Evolutionary conservation across 2,888 invertebrate genomes (phyloP), one percentile per base, ranked within the genome.

Genomic region (Cerceris ruficornis): DNA sequence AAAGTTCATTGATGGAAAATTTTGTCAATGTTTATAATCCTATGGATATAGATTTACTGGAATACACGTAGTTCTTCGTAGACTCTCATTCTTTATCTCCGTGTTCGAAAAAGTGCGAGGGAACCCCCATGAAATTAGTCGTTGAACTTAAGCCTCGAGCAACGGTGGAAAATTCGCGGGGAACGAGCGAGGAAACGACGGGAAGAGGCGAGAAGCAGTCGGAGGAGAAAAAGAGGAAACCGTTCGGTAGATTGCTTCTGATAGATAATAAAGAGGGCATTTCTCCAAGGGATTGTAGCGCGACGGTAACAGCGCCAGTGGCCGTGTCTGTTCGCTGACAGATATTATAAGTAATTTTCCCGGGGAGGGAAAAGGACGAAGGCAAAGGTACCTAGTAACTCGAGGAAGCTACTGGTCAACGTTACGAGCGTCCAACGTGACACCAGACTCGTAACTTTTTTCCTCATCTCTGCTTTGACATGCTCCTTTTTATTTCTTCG

Each of bases 251-350:
- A 89, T 89, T 89, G 88, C 79, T 86, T 86, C 84, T 84, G 88
- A 89, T 88, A 87, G 89, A 89, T 89, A 89, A 88, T 89, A 88
- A 89, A 89, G 86, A 84, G 86, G 80, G 76, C 83, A 88, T 89
- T 88, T 86, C 86, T 87, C 87, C 77, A 82, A 81, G 87, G 87
- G 84, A 87, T 85, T 86, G 83, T 75, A 76, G 81, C 75, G 72
- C 55, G 77, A 83, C 77, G 77, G 83, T 82, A 79, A 84, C 84
- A 79, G 73, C 68, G 65, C 80, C 69, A 75, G 59, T 77, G 73
- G 77, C 83, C 83, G 85, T 85, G 82, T 88, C 84, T 80, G 78
- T 77, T 79, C 82, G 80, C 75, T 82, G 85, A 87, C 86, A 81
- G 85, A 88, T 88, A 88, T 89, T 89, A 87, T 90, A 84, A 89